These are phyloP conservation scores for Cydia splendana DNA, from an alignment of 1,140 invertebrate species.

Conservation along the genomic window DNA sequence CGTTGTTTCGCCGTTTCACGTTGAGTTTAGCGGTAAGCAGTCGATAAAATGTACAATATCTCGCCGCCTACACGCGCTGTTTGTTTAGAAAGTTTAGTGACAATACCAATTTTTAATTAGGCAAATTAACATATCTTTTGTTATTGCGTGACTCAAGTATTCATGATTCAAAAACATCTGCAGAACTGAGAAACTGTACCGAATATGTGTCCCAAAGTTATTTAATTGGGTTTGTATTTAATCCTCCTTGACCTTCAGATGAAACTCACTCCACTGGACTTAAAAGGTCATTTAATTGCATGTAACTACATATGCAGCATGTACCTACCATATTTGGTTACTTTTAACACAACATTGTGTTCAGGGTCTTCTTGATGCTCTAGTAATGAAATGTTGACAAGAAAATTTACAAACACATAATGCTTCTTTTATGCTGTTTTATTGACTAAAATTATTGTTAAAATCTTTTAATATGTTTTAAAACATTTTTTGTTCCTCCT, in stretches of 20 bases:
- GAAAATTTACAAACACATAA: neutral
- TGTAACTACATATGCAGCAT: neutral
- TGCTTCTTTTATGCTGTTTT: neutral
- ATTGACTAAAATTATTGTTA: too few relatives aligned
- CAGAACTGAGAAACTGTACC: neutral
- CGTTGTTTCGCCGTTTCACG: slow-evolving; percentile 59
- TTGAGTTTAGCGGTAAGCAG: slow-evolving; percentile 2
- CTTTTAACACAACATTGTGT: neutral
- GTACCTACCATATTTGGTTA: slow-evolving; percentile 11
- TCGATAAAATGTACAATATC: slow-evolving; percentile 22
- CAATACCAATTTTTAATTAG: slow-evolving; percentile 6
- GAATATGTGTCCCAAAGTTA: neutral
- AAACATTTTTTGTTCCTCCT: too few relatives aligned
- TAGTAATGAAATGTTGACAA: neutral
- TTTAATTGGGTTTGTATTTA: neutral
- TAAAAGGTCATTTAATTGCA: slow-evolving; percentile 24
- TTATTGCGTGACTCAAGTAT: slow-evolving; percentile 16
- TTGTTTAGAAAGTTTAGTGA: slow-evolving; percentile 25
- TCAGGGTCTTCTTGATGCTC: slow-evolving; percentile 7
- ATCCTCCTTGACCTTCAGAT: slow-evolving; percentile 49
- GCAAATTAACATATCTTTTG: slow-evolving; percentile 15
- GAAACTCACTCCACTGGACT: neutral
- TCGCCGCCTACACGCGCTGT: slow-evolving; percentile 26
- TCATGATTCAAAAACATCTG: slow-evolving; percentile 24
- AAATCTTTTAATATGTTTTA: too few relatives aligned